Percentiles rank a stretch among this genome's conserved stretches.
phyloP scores from a whole-genome alignment of 1,140 invertebrate genomes.

The Ceratina australensis region DNA sequence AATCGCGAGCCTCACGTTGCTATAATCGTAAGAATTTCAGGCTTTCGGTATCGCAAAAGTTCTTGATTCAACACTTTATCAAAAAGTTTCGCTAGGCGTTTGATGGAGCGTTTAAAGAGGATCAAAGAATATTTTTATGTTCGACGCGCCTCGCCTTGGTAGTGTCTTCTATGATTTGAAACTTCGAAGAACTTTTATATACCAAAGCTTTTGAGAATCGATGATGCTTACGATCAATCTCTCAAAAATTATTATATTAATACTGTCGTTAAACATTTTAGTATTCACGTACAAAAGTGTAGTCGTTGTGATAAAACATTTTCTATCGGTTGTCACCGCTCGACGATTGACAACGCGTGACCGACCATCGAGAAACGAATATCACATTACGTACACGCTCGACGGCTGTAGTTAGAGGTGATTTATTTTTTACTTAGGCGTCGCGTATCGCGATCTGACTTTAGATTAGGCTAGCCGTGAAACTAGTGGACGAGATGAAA shows the following conservation, averaged over 20 bases:
- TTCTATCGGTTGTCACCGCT: conserved; percentile 30
- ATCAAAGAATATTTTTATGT: too few relatives aligned
- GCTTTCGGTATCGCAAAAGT: too few relatives aligned
- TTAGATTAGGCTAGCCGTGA: conserved; percentile 44
- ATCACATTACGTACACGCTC: not conserved
- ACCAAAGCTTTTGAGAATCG: too few relatives aligned
- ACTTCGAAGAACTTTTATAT: too few relatives aligned
- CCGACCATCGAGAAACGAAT: conserved; percentile 2
- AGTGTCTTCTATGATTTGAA: too few relatives aligned
- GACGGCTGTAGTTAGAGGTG: conserved; percentile 44
- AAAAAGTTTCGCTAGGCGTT: too few relatives aligned
- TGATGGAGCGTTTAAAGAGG: too few relatives aligned
- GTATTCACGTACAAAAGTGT: conserved; percentile 53
- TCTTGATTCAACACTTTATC: not conserved
- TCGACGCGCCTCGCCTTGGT: too few relatives aligned
- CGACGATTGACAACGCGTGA: not conserved
- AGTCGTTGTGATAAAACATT: conserved; percentile 52
- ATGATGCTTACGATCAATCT: too few relatives aligned
- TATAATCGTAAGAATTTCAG: not conserved
- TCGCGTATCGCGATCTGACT: conserved; percentile 40
- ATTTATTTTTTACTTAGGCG: conserved; percentile 63
- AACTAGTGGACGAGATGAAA: not conserved
- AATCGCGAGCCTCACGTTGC: not conserved
- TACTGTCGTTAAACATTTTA: conserved; percentile 27
- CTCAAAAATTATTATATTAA: not conserved